Evolutionary conservation across 2,797 vertebrate genomes (phyloP).

Genomic region (Coilia nasus): DNA sequence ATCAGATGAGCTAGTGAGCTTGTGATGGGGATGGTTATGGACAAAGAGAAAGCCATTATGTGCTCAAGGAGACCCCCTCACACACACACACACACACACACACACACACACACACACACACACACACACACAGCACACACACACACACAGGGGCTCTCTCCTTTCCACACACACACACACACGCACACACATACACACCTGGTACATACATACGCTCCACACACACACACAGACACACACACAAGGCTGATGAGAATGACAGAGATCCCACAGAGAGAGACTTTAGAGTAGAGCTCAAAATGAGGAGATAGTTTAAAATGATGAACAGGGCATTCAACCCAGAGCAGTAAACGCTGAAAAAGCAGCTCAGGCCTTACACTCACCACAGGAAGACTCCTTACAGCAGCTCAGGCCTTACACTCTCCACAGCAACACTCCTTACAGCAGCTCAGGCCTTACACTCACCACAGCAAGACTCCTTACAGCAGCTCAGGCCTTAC

Average conservation of each 20-base stretch:
- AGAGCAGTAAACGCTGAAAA: background rate
- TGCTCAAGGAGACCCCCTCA: background rate
- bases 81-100: background rate
- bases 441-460: background rate
- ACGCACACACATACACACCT: too few relatives aligned
- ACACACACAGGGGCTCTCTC: too few relatives aligned
- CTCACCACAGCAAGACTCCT: too few relatives aligned
- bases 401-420: background rate
- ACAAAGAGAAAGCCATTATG: background rate
- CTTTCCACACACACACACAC: too few relatives aligned
- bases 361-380: background rate
- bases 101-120: slow-evolving; percentile 25
- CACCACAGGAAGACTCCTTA: too few relatives aligned
- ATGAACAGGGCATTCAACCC: background rate
- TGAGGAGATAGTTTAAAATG: background rate
- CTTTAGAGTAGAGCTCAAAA: background rate
- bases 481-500: background rate
- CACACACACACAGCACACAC: too few relatives aligned
- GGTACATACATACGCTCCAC: too few relatives aligned
- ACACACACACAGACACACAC: background rate
- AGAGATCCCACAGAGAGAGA: background rate
- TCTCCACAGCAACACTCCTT: too few relatives aligned
- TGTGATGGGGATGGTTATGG: background rate
- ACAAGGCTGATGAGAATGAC: background rate
- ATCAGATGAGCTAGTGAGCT: background rate